These are phyloP conservation scores for Cistogaster globosa DNA, from an alignment of 2,888 invertebrate genomes.

Conservation along the genomic window DNA sequence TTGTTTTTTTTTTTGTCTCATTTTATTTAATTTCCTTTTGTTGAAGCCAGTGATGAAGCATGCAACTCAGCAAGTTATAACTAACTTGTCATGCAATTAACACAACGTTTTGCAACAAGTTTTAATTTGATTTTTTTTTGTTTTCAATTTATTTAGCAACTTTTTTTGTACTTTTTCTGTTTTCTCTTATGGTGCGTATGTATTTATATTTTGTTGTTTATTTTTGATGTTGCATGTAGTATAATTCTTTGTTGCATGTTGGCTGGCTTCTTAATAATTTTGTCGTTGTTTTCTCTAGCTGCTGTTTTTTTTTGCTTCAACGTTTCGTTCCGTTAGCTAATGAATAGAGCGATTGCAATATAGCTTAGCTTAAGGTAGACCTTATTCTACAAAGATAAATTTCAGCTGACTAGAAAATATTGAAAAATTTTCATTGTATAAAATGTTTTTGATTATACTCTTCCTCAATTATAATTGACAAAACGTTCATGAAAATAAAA, in stretches of 20 bases:
- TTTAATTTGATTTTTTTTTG: slow-evolving; percentile 67
- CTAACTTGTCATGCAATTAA: slow-evolving; percentile 72
- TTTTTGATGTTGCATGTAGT: slow-evolving; percentile 46
- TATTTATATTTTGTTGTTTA: slow-evolving; percentile 31
- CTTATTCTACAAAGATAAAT: background rate
- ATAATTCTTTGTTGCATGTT: slow-evolving; percentile 55
- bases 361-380: background rate
- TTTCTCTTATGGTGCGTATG: slow-evolving; percentile 47
- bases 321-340: slow-evolving; percentile 65
- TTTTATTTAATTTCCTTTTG: slow-evolving; percentile 62
- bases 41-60: slow-evolving; percentile 60
- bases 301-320: background rate
- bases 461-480: too few relatives aligned
- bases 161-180: slow-evolving; percentile 53
- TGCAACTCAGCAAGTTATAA: slow-evolving; percentile 70
- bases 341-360: slow-evolving; percentile 28
- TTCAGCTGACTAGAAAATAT: too few relatives aligned
- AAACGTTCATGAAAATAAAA: too few relatives aligned
- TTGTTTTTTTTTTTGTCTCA: slow-evolving; percentile 22
- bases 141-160: slow-evolving; percentile 33
- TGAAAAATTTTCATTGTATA: too few relatives aligned
- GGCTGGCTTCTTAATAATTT: slow-evolving; percentile 50
- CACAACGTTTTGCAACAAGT: slow-evolving; percentile 71
- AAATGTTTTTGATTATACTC: too few relatives aligned
- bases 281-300: slow-evolving; percentile 31